Percentiles rank a stretch among this genome's conserved stretches.
These are phyloP conservation scores for Sebastes variabilis DNA, from an alignment of 2,797 vertebrate genomes.

Conservation along the genomic window DNA sequence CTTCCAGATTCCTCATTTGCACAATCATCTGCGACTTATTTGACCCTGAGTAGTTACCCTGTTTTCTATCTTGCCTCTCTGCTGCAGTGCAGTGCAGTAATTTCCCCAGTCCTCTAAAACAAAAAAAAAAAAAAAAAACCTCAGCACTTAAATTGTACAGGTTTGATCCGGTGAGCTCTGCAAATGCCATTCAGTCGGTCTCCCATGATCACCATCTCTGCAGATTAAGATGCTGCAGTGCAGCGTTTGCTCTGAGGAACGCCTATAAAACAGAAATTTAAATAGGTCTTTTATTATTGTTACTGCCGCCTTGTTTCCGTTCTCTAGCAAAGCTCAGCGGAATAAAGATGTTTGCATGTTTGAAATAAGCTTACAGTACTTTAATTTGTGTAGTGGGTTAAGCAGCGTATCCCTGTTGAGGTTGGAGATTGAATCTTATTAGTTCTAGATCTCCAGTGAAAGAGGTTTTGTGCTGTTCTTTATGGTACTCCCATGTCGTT, in stretches of 20 bases:
- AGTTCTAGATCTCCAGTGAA: constrained; percentile 17
- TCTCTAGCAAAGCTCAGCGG: constrained; percentile 30
- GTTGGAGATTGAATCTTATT: constrained; percentile 43
- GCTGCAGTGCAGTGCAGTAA: constrained; percentile 44
- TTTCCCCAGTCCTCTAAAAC: constrained; percentile 13
- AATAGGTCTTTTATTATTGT: constrained; percentile 53
- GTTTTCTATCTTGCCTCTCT: constrained; percentile 19
- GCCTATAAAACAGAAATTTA: constrained; percentile 39
- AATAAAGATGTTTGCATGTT: constrained; percentile 36
- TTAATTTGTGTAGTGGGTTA: constrained; percentile 47
- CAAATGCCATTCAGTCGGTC: constrained; percentile 26
- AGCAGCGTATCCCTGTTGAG: constrained; percentile 16
- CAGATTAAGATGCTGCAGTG: constrained; percentile 50
- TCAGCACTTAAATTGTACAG: constrained; percentile 26
- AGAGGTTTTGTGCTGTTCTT: constrained; percentile 1
- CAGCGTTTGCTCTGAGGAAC: constrained; percentile 22
- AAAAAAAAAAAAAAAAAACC: background rate
- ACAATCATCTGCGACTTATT: constrained; percentile 13
- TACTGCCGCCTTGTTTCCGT: constrained; percentile 30
- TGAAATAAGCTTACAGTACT: constrained; percentile 36
- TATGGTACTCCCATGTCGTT: background rate
- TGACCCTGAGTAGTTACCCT: constrained; percentile 6
- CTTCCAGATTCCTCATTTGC: constrained; percentile 6
- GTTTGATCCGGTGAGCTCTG: constrained; percentile 38
- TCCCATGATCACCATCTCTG: constrained; percentile 48